These are phyloP conservation scores for Coluber constrictor DNA, from an alignment of 2,797 vertebrate genomes.

Conservation along the genomic window DNA sequence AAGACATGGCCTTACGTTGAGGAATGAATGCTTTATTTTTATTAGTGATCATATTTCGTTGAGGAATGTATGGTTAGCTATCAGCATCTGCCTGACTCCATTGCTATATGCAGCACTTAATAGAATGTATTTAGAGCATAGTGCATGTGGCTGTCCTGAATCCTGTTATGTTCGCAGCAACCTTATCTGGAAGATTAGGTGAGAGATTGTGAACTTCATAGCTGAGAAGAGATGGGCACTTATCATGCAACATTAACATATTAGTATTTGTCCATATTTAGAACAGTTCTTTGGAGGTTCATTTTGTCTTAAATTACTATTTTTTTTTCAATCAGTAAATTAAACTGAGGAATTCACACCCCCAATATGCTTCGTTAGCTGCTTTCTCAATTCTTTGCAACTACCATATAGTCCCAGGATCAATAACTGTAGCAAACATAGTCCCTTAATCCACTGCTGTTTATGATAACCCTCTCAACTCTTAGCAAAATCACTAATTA, in stretches of 20 bases:
- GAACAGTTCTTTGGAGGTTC: neutral
- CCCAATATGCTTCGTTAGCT: neutral
- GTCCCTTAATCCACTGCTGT: neutral
- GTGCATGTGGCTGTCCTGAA: neutral
- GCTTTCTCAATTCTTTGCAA: neutral
- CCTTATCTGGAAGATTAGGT: neutral
- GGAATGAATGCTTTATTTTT: neutral
- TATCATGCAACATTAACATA: neutral
- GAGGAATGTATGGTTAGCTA: neutral
- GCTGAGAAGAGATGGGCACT: neutral
- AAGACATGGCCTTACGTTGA: neutral
- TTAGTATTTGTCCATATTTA: neutral
- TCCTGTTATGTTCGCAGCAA: neutral
- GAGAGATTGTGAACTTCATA: neutral
- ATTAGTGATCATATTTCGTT: neutral
- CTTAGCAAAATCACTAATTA: neutral
- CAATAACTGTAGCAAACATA: neutral
- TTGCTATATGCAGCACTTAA: neutral
- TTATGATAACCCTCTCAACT: neutral
- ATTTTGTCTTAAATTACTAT: too few species aligned
- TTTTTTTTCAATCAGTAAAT: neutral
- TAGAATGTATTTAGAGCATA: neutral
- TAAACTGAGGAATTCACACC: neutral
- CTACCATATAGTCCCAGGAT: neutral
- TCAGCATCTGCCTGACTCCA: neutral